Conservation (phyloP, 1,140 invertebrate genomes). For the Eriocheir sinensis region DNA sequence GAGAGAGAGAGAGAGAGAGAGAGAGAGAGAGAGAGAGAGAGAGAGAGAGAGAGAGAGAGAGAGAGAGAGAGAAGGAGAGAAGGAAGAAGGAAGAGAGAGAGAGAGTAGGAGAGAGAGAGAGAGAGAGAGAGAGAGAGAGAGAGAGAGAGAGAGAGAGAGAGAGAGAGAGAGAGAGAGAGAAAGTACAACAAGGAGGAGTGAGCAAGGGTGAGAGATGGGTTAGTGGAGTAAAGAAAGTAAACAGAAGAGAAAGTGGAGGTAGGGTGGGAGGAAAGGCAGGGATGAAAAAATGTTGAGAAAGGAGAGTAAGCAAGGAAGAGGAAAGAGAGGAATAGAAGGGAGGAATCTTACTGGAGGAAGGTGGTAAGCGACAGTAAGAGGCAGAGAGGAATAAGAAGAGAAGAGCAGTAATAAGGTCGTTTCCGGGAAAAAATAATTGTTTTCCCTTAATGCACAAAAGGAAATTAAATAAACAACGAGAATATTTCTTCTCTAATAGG, state of each 20-base stretch:
- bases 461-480: no score
- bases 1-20: no score
- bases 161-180: no score
- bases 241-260: not conserved
- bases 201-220: not conserved
- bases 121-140: not conserved
- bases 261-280: not conserved
- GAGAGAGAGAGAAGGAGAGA: not conserved
- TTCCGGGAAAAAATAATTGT: no score
- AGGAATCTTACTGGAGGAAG: not conserved
- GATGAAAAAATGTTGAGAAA: not conserved
- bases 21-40: no score
- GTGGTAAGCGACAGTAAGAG: not conserved
- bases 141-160: constrained; percentile 3
- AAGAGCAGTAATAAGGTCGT: not conserved
- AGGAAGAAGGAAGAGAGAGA: not conserved
- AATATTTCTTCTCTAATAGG: not conserved
- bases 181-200: not conserved
- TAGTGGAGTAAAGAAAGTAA: no score
- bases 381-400: not conserved
- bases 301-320: not conserved
- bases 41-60: no score
- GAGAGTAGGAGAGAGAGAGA: not conserved
- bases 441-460: no score
- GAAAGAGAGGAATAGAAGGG: not conserved